Evolutionary conservation across 2,888 invertebrate species (phyloP).

Genomic region (Aelia acuminata): DNA sequence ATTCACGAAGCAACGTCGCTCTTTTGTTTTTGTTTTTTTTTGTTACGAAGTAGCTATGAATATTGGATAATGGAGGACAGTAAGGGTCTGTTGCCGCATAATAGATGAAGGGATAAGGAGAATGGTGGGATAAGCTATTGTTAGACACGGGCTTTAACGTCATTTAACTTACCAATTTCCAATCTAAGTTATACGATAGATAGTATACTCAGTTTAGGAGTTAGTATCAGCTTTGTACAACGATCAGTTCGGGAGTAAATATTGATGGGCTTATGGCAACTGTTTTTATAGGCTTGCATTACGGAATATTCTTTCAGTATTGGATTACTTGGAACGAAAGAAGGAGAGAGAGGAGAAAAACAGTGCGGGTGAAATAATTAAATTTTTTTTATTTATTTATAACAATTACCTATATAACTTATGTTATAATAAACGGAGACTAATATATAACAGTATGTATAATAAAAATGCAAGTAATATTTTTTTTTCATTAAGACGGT

Average conservation of each 20-base stretch:
- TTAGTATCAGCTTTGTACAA: constrained; percentile 19
- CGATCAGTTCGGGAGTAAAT: constrained; percentile 10
- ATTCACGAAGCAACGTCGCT: neutral
- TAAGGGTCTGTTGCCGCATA: constrained; percentile 14
- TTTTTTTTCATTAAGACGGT: too few species aligned
- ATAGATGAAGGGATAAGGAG: constrained; percentile 18
- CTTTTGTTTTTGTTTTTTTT: neutral
- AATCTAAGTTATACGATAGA: constrained; percentile 53
- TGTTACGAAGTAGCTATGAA: neutral
- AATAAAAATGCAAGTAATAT: too few species aligned
- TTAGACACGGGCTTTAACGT: constrained; percentile 36
- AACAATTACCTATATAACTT: too few species aligned
- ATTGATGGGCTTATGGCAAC: constrained; percentile 17
- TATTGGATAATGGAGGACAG: neutral
- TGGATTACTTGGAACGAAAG: neutral
- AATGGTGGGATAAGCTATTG: constrained; percentile 30
- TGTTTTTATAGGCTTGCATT: constrained; percentile 20
- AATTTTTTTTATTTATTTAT: too few species aligned
- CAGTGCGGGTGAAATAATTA: too few species aligned
- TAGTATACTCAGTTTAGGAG: constrained; percentile 32
- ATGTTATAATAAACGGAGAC: too few species aligned
- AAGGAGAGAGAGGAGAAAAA: too few species aligned
- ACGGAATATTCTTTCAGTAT: neutral
- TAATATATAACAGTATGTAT: too few species aligned
- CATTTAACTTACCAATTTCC: constrained; percentile 57